A percentile compares a stretch with the other conserved stretches of the same genome.
These are phyloP conservation scores for Lagodon rhomboides DNA, from an alignment of 2,797 vertebrate species.

Conservation along the genomic window DNA sequence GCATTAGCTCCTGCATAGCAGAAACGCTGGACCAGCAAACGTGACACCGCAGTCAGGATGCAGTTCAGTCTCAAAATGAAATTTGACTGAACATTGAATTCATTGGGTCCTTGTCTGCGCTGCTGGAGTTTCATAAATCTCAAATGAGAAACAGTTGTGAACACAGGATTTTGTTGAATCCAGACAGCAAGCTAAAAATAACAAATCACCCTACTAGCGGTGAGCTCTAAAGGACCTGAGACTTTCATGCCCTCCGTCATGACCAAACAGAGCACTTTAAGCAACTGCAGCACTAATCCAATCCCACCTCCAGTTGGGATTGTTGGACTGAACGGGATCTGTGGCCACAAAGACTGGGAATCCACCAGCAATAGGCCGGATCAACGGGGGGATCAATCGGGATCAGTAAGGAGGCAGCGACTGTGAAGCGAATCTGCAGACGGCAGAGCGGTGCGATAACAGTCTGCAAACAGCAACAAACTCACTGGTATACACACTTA, in stretches of 20 bases:
- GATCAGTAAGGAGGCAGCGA: conserved; percentile 49
- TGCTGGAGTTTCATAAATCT: conserved; percentile 10
- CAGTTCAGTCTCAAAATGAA: conserved; percentile 1
- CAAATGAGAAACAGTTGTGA: neutral
- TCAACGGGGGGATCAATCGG: conserved; percentile 50
- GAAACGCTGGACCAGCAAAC: conserved; percentile 7
- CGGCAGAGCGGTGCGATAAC: conserved; percentile 4
- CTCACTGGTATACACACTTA: neutral
- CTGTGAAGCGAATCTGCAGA: conserved; percentile 24
- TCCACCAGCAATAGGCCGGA: conserved; percentile 52
- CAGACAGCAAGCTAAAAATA: conserved; percentile 25
- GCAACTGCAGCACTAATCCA: conserved; percentile 59
- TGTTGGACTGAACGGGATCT: conserved; percentile 52
- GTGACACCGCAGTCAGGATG: neutral
- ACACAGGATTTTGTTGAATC: conserved; percentile 7
- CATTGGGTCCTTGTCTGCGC: neutral
- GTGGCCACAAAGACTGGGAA: conserved; percentile 36
- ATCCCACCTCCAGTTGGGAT: conserved; percentile 52
- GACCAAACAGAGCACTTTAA: conserved; percentile 38
- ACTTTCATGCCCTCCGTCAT: conserved; percentile 20
- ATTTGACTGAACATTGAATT: neutral
- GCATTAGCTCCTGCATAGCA: conserved; percentile 26
- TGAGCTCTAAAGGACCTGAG: conserved; percentile 39
- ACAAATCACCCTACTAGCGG: conserved; percentile 5
- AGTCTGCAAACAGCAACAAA: conserved; percentile 28